phyloP scores from a whole-genome alignment of 2,113 vertebrate species.

The Centropus unirufus region DNA sequence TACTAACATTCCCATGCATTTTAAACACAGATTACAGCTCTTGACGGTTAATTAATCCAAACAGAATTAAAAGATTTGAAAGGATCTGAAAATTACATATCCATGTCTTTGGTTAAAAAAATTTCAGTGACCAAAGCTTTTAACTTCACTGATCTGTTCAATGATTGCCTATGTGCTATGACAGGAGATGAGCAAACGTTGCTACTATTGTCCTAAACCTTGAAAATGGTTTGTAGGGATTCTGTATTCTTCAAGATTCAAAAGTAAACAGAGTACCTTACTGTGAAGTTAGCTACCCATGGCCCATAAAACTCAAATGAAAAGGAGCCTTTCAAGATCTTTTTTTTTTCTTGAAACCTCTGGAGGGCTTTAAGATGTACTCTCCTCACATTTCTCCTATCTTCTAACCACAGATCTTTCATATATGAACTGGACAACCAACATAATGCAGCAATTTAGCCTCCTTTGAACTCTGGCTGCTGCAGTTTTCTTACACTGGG shows the following conservation, averaged over 20 bases:
- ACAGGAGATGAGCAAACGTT: neutral
- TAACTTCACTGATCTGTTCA: fast-evolving
- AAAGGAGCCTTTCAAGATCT: neutral
- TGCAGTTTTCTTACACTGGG: neutral
- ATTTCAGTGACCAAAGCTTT: neutral
- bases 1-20: neutral
- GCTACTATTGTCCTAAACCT: neutral
- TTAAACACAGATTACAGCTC: neutral
- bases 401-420: neutral
- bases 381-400: neutral
- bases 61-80: neutral
- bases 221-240: neutral
- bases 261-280: neutral
- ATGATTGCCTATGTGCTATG: neutral
- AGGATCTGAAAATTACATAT: neutral
- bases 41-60: neutral
- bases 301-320: neutral
- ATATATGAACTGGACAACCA: neutral
- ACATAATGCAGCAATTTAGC: too few species aligned
- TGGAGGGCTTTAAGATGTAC: neutral
- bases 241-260: neutral
- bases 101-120: neutral
- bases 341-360: neutral
- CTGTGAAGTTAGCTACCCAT: neutral
- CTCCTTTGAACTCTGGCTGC: neutral